A percentile compares a stretch with the other conserved stretches of the same genome.
phyloP scores from a whole-genome alignment of 2,888 invertebrate genomes.

The Drosophila subsilvestris region DNA sequence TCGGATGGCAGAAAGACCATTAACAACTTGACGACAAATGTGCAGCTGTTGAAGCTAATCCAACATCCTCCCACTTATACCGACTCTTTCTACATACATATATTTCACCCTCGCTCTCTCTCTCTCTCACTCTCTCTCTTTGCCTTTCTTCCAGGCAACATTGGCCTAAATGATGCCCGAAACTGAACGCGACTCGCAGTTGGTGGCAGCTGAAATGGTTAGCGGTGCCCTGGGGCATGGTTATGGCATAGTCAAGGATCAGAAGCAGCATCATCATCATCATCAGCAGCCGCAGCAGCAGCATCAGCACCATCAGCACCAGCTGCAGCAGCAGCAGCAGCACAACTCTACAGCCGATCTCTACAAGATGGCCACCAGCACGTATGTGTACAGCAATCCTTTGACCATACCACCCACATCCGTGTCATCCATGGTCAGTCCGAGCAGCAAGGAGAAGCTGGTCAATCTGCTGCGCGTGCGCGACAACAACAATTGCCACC shows the following conservation, averaged over 20 bases:
- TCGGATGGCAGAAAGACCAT: conserved; percentile 43
- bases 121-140: conserved; percentile 6
- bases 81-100: conserved; percentile 16
- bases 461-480: conserved; percentile 68
- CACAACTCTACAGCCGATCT: conserved; percentile 22
- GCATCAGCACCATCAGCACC: conserved; percentile 48
- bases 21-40: conserved; percentile 59
- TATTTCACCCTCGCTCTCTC: no score
- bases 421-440: conserved; percentile 60
- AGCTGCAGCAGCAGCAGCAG: conserved; percentile 23
- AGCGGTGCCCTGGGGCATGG: conserved; percentile 80
- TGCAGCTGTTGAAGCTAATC: conserved; percentile 63
- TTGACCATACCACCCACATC: conserved; percentile 80
- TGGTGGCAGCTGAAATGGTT: conserved; percentile 82
- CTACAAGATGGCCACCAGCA: conserved; percentile 76
- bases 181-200: conserved; percentile 81
- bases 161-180: conserved; percentile 83
- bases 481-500: conserved; percentile 57
- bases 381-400: conserved; percentile 82
- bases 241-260: conserved; percentile 75
- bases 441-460: conserved; percentile 76
- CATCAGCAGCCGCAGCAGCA: conserved; percentile 39
- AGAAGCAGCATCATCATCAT: conserved; percentile 58
- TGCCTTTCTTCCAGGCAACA: conserved; percentile 44
- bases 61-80: conserved; percentile 22